These are phyloP conservation scores for Aurelia sp. DNA, from an alignment of 30 jellyfish, hydroid and myxozoan genomes.

Conservation along the genomic window DNA sequence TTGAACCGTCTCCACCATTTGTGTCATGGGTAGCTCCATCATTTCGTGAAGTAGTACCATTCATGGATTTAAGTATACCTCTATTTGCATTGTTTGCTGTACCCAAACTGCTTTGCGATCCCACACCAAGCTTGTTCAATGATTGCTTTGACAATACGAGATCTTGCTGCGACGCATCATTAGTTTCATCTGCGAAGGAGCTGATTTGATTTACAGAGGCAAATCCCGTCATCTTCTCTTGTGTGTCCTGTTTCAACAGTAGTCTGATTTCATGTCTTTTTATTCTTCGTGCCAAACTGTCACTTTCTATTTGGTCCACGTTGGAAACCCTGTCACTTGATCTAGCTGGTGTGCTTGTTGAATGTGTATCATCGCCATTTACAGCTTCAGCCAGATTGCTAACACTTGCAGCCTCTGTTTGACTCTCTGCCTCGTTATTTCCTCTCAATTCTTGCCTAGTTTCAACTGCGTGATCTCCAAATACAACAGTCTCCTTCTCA, in stretches of 20 bases:
- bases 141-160: background rate
- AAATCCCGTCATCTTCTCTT: background rate
- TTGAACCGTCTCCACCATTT: too few relatives aligned
- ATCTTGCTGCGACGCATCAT: background rate
- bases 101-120: background rate
- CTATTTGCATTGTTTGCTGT: too few relatives aligned
- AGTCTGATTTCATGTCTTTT: conserved; percentile 64
- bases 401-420: background rate
- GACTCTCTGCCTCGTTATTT: background rate
- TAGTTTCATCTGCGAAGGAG: background rate
- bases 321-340: background rate
- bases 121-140: background rate
- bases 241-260: conserved; percentile 43
- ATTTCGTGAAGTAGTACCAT: too few relatives aligned
- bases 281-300: conserved; percentile 50
- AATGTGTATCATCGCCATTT: background rate
- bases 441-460: background rate
- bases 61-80: too few relatives aligned
- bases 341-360: background rate
- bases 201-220: too few relatives aligned
- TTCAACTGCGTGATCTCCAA: background rate
- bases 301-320: conserved; percentile 49
- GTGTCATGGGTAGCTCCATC: too few relatives aligned
- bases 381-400: background rate
- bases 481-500: too few relatives aligned